Conservation (phyloP, 23 tunicate species). For the Corella eumyota region DNA sequence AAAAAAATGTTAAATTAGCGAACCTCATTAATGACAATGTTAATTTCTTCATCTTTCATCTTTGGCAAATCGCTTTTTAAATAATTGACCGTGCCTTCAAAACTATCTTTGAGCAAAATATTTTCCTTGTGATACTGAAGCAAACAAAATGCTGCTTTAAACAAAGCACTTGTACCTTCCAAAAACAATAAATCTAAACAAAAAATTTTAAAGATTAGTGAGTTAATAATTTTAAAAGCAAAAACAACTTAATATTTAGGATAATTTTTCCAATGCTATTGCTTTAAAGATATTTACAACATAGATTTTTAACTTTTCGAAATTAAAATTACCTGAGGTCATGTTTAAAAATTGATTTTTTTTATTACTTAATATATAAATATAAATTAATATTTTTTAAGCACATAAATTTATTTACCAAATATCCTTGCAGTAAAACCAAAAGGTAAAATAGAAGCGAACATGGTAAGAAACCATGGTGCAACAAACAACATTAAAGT, state of each 20-base stretch:
- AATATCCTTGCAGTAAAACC: conserved; percentile 75
- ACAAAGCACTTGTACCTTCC: conserved; percentile 66
- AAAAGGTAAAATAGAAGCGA: conserved; percentile 72
- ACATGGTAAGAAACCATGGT: conserved; percentile 95
- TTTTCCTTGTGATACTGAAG: conserved; percentile 41
- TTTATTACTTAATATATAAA: no score
- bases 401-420: conserved; percentile 47
- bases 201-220: no score
- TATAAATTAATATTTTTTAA: no score
- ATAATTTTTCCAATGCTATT: neutral
- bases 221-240: neutral
- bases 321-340: no score
- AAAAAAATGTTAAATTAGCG: no score
- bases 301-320: neutral
- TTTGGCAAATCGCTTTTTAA: conserved; percentile 41
- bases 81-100: conserved; percentile 55
- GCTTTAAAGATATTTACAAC: neutral
- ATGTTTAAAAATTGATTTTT: no score
- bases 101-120: conserved; percentile 48
- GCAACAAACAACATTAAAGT: conserved; percentile 70
- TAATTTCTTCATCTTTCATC: conserved; percentile 19
- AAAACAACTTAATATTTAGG: no score
- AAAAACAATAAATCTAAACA: conserved; percentile 60
- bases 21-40: conserved; percentile 27
- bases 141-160: conserved; percentile 66